phyloP scores from a whole-genome alignment of 2,888 invertebrate genomes.

The Acanthopleura granulata region DNA sequence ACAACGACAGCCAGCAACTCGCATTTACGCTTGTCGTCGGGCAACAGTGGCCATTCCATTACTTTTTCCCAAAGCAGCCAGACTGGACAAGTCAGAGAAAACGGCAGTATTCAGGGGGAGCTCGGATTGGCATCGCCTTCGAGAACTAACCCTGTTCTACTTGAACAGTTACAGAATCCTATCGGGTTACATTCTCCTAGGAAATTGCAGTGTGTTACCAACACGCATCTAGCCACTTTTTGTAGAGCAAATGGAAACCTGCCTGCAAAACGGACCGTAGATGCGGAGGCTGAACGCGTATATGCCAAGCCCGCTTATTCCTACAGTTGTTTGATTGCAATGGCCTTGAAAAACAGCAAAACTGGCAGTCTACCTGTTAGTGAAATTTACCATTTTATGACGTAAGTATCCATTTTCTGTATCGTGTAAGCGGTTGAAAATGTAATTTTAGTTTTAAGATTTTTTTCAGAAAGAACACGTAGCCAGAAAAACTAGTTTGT shows the following conservation, averaged over 20 bases:
- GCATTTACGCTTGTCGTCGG: not conserved
- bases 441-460: too few relatives aligned
- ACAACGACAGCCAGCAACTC: constrained; percentile 15
- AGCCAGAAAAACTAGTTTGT: too few relatives aligned
- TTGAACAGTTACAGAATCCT: constrained; percentile 13
- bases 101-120: not conserved
- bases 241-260: not conserved
- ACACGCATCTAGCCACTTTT: not conserved
- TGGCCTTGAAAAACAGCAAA: constrained; percentile 96
- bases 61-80: constrained; percentile 13
- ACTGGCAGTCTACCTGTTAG: constrained; percentile 96
- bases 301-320: constrained; percentile 98
- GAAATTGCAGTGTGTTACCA: constrained; percentile 7
- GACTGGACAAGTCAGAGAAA: constrained; percentile 23
- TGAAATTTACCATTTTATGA: constrained; percentile 99
- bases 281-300: constrained; percentile 43
- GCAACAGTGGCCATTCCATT: not conserved
- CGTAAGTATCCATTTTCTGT: constrained; percentile 80
- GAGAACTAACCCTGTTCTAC: not conserved
- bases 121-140: not conserved
- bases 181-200: not conserved
- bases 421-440: too few relatives aligned
- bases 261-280: constrained; percentile 10
- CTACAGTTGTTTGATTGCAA: constrained; percentile 96
- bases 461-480: too few relatives aligned